Evolutionary conservation across 2,113 vertebrate species (phyloP).

Genomic region (Anoura caudifer): DNA sequence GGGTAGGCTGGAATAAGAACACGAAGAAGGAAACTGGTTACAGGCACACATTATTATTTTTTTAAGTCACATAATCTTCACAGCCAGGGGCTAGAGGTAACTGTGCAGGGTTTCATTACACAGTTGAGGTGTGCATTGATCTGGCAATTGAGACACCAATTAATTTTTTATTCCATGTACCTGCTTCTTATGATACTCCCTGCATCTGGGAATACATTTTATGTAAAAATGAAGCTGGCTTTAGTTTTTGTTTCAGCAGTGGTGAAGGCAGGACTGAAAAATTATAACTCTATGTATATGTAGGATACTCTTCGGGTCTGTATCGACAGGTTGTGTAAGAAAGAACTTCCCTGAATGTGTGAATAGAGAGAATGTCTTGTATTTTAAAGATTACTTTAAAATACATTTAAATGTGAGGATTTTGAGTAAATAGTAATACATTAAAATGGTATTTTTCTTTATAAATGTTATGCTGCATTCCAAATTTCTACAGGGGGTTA

Average conservation of each 20-base stretch:
- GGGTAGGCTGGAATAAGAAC: slow-evolving; percentile 18
- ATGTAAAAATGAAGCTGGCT: neutral
- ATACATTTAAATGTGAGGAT: neutral
- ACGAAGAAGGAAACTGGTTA: neutral
- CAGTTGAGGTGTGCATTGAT: neutral
- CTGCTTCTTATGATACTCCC: neutral
- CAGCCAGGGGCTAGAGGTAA: neutral
- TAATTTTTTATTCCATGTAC: neutral
- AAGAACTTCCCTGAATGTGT: neutral
- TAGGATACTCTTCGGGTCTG: neutral
- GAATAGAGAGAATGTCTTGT: neutral
- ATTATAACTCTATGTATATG: neutral
- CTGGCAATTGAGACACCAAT: neutral
- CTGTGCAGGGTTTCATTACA: neutral
- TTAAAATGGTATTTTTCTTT: neutral
- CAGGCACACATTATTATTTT: neutral
- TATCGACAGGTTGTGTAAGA: neutral
- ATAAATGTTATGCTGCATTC: neutral
- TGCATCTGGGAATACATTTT: neutral
- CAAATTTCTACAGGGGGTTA: neutral
- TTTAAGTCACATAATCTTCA: neutral
- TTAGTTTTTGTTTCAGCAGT: neutral
- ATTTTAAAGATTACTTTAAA: neutral
- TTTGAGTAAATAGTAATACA: neutral
- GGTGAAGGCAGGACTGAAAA: neutral